Conservation (phyloP, 2,797 vertebrate genomes). For the Kryptopterus vitreolus region DNA sequence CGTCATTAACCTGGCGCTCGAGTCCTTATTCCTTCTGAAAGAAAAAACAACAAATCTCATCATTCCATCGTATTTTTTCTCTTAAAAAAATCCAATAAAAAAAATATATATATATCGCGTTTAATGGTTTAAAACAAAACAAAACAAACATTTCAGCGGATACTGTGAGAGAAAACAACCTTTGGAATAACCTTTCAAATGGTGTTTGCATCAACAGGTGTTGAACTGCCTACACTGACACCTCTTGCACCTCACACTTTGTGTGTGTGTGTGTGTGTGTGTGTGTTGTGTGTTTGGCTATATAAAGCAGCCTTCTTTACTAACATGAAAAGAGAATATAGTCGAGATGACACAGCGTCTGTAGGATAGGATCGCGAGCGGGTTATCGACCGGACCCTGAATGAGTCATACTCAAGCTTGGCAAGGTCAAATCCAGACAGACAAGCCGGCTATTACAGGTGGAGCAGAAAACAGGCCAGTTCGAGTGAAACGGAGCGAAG, state of each 20-base stretch:
- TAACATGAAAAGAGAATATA: slow-evolving; percentile 4
- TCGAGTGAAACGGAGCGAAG: background rate
- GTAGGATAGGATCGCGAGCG: background rate
- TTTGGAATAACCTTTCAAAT: slow-evolving; percentile 6
- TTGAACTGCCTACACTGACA: slow-evolving; percentile 7
- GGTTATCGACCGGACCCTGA: background rate
- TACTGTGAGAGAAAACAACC: background rate
- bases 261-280: slow-evolving; percentile 31
- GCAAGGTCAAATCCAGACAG: background rate
- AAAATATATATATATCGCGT: background rate
- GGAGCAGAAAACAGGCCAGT: background rate
- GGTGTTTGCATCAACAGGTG: slow-evolving; percentile 15
- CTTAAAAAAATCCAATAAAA: slow-evolving; percentile 8
- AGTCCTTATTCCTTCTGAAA: background rate
- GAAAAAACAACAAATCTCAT: background rate
- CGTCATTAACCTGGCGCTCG: background rate
- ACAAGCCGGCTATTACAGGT: background rate
- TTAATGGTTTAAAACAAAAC: background rate
- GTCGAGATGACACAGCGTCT: background rate
- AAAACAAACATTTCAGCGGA: background rate
- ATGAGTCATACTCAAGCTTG: background rate
- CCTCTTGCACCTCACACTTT: background rate
- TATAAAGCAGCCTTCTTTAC: slow-evolving; percentile 1
- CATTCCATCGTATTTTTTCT: background rate
- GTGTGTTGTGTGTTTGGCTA: slow-evolving; percentile 23